A percentile compares a stretch with the other conserved stretches of the same genome.
Evolutionary conservation across 2,888 invertebrate genomes (phyloP).

Genomic region (Stegana nigrithorax): DNA sequence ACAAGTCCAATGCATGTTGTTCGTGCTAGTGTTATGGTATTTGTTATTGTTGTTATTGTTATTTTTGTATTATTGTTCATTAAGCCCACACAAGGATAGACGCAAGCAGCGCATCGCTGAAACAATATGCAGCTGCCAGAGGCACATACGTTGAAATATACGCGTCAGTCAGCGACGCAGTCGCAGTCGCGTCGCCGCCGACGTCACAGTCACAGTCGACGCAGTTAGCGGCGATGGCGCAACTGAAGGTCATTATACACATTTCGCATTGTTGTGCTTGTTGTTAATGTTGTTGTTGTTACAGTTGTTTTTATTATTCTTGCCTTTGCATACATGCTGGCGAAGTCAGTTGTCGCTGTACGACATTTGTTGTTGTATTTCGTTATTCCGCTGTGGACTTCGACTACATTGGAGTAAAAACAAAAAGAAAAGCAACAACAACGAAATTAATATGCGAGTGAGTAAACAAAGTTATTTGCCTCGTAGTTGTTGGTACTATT

Average conservation of each 20-base stretch:
- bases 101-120: neutral
- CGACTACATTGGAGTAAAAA: constrained; percentile 52
- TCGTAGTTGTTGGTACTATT: constrained; percentile 26
- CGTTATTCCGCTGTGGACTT: constrained; percentile 46
- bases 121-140: neutral
- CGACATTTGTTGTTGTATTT: constrained; percentile 20
- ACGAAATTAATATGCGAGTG: constrained; percentile 30
- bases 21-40: too few species aligned
- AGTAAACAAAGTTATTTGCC: constrained; percentile 56
- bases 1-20: too few species aligned
- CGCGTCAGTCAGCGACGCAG: neutral
- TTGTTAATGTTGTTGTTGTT: constrained; percentile 15
- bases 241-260: constrained; percentile 59
- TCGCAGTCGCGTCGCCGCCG: constrained; percentile 8
- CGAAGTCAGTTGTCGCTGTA: constrained; percentile 16
- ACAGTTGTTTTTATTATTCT: constrained; percentile 33
- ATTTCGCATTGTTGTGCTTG: constrained; percentile 39
- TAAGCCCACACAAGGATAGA: neutral
- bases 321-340: constrained; percentile 30
- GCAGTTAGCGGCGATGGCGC: constrained; percentile 27
- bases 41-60: too few species aligned
- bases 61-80: too few species aligned
- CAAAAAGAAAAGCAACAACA: constrained; percentile 40
- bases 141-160: too few species aligned
- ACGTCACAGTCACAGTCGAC: constrained; percentile 24